Evolutionary conservation across 2,797 vertebrate genomes (phyloP), one percentile per base, ranked within the genome.

Genomic region (Leuciscus waleckii): DNA sequence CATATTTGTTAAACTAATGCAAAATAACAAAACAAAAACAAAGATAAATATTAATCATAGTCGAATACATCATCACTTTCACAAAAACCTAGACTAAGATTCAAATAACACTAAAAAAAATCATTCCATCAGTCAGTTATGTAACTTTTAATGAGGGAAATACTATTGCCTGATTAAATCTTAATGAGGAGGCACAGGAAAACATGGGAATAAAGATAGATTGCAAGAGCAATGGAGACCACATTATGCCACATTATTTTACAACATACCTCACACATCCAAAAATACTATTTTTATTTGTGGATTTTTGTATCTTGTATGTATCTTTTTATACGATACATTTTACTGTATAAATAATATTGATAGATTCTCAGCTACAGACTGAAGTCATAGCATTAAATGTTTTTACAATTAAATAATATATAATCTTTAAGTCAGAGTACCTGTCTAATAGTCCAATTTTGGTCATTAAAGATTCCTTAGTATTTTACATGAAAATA

Each of bases 81-180:
- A 0, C 29, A 54, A 54, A 75, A 75, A 13, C 17, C 10, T 1
- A 11, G 9, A 39, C 1, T 54, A 54, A 9, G 7, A 49, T 73
- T 17, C 26, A 29, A 21, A 51, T 75, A 35, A 10, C 73, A 76
- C 11, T 37, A n/a, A 19, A 9, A 54, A 58, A 56, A n/a, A 76
- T 16, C 0, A 39, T 16, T 77, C 35, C 21, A 11, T 61, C 0
- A 3, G 54, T 82, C 69, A 39, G 61, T 77, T 77, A 77, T 43
- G 46, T 84, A 32, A 77, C 46, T 84, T 16, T 58, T 23, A 41
- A 70, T 68, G 35, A 43, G 35, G 35, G n/a, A 83, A 76, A 68
- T 32, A 39, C n/a, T 77, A 65, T 56, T 75, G 41, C 43, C 71
- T 84, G 82, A 84, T 84, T 68, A 14, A n/a, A 84, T 84, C 82